Conservation (phyloP, 2,113 vertebrate genomes). For the Nycticebus coucang region DNA sequence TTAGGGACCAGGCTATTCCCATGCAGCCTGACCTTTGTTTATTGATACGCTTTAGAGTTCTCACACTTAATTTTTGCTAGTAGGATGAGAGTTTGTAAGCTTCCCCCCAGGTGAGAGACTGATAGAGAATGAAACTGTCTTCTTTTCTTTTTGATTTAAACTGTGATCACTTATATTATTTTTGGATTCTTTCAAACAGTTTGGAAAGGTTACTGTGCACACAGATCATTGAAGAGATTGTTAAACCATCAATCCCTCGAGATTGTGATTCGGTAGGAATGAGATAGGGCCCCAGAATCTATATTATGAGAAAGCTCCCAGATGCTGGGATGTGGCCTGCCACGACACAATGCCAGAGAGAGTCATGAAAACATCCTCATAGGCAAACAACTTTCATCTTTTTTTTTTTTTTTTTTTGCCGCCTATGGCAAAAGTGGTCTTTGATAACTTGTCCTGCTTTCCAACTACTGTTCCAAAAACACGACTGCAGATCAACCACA, state of each 20-base stretch:
- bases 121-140: neutral
- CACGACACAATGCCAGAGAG: neutral
- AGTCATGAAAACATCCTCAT: neutral
- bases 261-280: neutral
- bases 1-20: neutral
- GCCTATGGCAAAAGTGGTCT: neutral
- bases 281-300: neutral
- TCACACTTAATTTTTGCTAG: conserved; percentile 29
- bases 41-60: neutral
- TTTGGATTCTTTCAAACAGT: conserved; percentile 14
- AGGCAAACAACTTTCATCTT: neutral
- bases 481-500: neutral
- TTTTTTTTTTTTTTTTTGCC: neutral
- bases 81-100: neutral
- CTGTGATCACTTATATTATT: conserved; percentile 5
- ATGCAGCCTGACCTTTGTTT: conserved; percentile 44
- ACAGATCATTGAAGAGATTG: neutral
- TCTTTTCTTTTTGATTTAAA: conserved; percentile 30
- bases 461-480: neutral
- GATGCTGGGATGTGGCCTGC: neutral
- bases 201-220: neutral
- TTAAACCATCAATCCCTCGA: neutral
- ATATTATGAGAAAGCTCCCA: neutral
- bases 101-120: neutral
- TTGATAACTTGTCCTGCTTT: neutral